Percentiles rank a stretch among this genome's conserved stretches.
Evolutionary conservation across 1,140 invertebrate species (phyloP).

Genomic region (Drosophila auraria): DNA sequence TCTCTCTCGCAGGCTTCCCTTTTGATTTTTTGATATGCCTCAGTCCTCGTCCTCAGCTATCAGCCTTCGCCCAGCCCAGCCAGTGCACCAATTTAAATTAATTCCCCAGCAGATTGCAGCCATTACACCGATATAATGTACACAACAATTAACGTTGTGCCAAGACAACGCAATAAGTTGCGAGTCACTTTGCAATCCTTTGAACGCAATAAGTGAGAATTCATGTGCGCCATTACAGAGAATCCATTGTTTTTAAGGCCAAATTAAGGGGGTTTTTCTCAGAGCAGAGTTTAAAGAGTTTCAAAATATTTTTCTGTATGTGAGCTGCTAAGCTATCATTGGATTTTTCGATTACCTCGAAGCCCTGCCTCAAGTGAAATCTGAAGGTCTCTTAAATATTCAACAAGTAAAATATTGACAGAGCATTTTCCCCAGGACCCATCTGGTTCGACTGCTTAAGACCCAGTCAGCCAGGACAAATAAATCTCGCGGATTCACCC

Average conservation of each 20-base stretch:
- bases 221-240: slow-evolving; percentile 14
- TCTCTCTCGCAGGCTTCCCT: slow-evolving; percentile 42
- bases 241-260: not conserved
- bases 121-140: slow-evolving; percentile 50
- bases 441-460: slow-evolving; percentile 10
- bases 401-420: slow-evolving; percentile 14
- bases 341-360: slow-evolving; percentile 7
- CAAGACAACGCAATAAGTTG: slow-evolving; percentile 56
- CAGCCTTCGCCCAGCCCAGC: not conserved
- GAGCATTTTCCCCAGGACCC: not conserved
- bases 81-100: slow-evolving; percentile 42
- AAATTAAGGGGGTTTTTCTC: not conserved
- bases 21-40: slow-evolving; percentile 49
- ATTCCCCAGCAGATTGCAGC: slow-evolving; percentile 51
- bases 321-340: not conserved
- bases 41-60: not conserved
- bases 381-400: slow-evolving; percentile 13
- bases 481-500: slow-evolving; percentile 43
- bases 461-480: slow-evolving; percentile 18
- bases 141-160: slow-evolving; percentile 51
- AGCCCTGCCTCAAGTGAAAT: not conserved
- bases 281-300: too few relatives aligned
- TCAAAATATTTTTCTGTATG: not conserved
- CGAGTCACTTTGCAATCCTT: slow-evolving; percentile 35
- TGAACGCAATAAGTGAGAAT: slow-evolving; percentile 30